Base-by-base conservation (phyloP, 30 jellyfish, hydroid and myxozoan species). In the Sanderia malayensis region DNA sequence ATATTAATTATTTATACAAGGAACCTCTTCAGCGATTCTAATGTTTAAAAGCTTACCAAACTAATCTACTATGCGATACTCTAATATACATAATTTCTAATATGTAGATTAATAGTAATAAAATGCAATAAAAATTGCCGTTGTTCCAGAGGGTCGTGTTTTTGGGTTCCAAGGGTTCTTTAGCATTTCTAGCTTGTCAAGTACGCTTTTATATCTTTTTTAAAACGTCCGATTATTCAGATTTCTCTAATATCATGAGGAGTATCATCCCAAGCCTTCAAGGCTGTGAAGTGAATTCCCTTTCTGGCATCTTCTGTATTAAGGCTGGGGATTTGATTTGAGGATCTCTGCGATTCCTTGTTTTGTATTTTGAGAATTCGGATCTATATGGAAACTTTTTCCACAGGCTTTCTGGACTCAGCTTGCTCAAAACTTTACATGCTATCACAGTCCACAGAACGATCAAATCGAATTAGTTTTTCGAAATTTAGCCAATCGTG, bases 271-370 rank as follows among this genome's bases (percentile, higher is more conserved):
- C 55, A 41, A 41, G 55, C 55, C 8, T 41, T 41, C 55, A 41
- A 41, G 55, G 55, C 55, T 41, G 55, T 41, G 55, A 41, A 41
- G 11, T 41, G 55, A 41, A 41, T 6, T 41, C 15, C 55, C 55
- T 41, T 41, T 41, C 15, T 41, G 55, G 55, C 55, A 41, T 41
- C 11, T 41, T 41, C 55, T 41, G 55, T 6, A 41, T 41, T 15
- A 41, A 41, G 55, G 11, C 55, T 41, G 55, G 55, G 55, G 55
- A 41, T n/a, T n/a, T n/a, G n/a, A n/a, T 41, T 41, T 41, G 55
- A 41, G 55, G 55, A 41, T 41, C 8, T 41, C 15, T 41, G 55
- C 55, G 11, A 41, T 41, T 41, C 55, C 55, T 41, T 41, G 55
- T 41, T 41, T 41, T 41, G 55, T 15, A 41, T 41, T 41, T 41